phyloP scores from a whole-genome alignment of 1,140 invertebrate species.

The Dreissena rostriformis region DNA sequence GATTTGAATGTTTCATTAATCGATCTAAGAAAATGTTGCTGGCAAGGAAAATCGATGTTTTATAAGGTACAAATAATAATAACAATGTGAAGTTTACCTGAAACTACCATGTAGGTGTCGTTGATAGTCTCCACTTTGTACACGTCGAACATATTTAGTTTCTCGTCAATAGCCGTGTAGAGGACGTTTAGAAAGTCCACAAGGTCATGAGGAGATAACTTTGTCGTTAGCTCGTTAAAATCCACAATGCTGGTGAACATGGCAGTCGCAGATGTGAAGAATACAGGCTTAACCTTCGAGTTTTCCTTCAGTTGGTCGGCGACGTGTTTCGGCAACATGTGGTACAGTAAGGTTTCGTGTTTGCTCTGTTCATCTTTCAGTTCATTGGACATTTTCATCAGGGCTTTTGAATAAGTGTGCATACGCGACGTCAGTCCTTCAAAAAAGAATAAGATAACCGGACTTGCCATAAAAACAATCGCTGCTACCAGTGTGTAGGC shows the following conservation, averaged over 20 bases:
- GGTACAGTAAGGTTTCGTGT: constrained; percentile 78
- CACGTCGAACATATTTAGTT: constrained; percentile 74
- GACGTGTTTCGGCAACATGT: constrained; percentile 84
- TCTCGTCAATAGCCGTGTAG: constrained; percentile 73
- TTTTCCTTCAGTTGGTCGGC: constrained; percentile 81
- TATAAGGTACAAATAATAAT: too few relatives aligned
- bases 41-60: too few relatives aligned
- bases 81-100: constrained; percentile 61
- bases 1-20: too few relatives aligned
- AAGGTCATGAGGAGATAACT: constrained; percentile 94
- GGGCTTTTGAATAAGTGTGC: constrained; percentile 76
- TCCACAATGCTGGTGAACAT: constrained; percentile 91
- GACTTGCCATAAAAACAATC: constrained; percentile 70
- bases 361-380: constrained; percentile 76
- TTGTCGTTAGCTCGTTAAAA: constrained; percentile 89
- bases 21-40: too few relatives aligned
- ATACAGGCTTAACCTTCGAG: constrained; percentile 79
- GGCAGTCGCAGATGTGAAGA: constrained; percentile 80
- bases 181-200: constrained; percentile 75
- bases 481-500: constrained; percentile 60
- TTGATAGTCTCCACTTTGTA: constrained; percentile 80
- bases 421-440: constrained; percentile 73
- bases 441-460: constrained; percentile 72
- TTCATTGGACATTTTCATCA: constrained; percentile 79
- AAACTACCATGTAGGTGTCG: constrained; percentile 79